A percentile compares a stretch with the other conserved stretches of the same genome.
phyloP scores from a whole-genome alignment of 2,797 vertebrate genomes.

The Gastrophryne carolinensis region DNA sequence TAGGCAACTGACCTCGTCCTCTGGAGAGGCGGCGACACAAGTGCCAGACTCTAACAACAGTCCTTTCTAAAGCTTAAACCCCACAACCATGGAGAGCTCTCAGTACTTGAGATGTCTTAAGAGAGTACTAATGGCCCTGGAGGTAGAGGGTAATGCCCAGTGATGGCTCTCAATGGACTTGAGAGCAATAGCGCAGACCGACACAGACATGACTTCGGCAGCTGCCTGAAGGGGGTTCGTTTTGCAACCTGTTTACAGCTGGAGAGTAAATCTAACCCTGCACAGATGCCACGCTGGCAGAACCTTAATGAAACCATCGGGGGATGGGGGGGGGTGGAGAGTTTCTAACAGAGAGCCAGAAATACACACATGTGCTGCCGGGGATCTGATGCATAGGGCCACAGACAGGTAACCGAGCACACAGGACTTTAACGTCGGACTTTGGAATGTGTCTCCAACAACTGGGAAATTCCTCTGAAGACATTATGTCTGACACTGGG shows the following conservation, averaged over 20 bases:
- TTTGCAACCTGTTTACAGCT: slow-evolving; percentile 82
- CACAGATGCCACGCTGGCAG: slow-evolving; percentile 75
- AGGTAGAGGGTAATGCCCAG: background rate
- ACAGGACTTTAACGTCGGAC: background rate
- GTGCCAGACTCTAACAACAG: no score
- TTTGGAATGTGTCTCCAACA: background rate
- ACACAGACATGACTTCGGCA: slow-evolving; percentile 63
- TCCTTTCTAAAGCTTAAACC: no score
- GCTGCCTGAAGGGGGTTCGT: slow-evolving; percentile 84
- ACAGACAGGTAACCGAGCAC: slow-evolving; percentile 6
- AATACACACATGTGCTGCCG: slow-evolving; percentile 55
- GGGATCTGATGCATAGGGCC: background rate
- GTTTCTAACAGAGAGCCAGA: slow-evolving; percentile 70
- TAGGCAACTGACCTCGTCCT: no score
- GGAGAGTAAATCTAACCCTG: slow-evolving; percentile 74
- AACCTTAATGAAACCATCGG: slow-evolving; percentile 78
- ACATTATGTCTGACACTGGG: background rate
- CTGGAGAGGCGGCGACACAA: no score
- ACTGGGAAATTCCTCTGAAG: background rate
- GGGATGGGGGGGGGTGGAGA: slow-evolving; percentile 76
- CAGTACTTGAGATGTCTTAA: background rate
- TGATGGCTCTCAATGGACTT: slow-evolving; percentile 19
- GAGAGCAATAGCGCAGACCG: slow-evolving; percentile 56
- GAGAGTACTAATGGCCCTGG: background rate
- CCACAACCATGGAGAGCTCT: no score